These are phyloP conservation scores for Halisarca cf. caerulea DNA, from an alignment of 37 sponge, comb jelly and placozoan genomes.

Conservation along the genomic window DNA sequence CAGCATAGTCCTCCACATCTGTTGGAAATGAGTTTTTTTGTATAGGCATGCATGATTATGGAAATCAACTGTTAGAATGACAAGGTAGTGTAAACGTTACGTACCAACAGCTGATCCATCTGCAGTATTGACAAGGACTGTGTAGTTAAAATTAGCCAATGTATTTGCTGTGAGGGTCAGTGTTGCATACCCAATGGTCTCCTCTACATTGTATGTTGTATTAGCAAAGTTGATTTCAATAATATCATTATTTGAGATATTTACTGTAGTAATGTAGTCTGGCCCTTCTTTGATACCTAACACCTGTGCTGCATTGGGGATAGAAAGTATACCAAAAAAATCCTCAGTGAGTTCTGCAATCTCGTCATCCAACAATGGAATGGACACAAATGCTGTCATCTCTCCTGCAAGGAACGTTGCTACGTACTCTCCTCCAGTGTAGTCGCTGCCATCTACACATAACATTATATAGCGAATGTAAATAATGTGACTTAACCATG, in stretches of 20 bases:
- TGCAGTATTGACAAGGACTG: neutral
- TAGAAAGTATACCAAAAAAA: slow-evolving; percentile 4
- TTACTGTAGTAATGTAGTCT: neutral
- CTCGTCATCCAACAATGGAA: neutral
- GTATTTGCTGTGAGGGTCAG: neutral
- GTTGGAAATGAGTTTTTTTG: slow-evolving; percentile 12
- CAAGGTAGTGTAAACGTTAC: too few species aligned
- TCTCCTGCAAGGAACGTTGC: neutral
- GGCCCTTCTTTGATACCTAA: neutral
- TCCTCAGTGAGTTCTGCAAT: neutral
- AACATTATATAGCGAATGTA: too few species aligned
- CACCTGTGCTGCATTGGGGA: neutral
- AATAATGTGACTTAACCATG: too few species aligned
- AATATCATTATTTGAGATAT: neutral
- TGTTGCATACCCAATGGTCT: neutral
- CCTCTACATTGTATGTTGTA: neutral
- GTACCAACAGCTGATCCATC: slow-evolving; percentile 9
- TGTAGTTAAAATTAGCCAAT: neutral
- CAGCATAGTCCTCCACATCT: slow-evolving; percentile 10
- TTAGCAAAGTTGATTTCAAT: neutral
- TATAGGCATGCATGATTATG: too few species aligned
- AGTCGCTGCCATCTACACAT: neutral
- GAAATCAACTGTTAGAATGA: too few species aligned
- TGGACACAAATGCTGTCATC: neutral
- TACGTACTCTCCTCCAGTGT: neutral